Base-by-base conservation (phyloP, 2,113 vertebrate genomes). In the Pterocles gutturalis region DNA sequence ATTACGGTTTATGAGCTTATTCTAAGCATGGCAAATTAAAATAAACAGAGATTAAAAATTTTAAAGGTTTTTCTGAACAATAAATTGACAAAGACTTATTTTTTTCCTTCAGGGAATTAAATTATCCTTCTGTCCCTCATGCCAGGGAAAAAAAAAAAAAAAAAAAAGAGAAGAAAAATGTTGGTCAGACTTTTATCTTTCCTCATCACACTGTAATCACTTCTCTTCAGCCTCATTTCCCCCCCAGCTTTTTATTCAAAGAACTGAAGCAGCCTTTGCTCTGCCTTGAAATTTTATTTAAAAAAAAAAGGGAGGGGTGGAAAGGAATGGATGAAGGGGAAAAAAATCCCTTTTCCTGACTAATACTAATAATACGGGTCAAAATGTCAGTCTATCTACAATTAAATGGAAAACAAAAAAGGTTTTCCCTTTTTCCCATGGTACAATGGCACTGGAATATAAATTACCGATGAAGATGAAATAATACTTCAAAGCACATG, bases 401-500 rank as follows among this genome's bases (percentile, higher is more conserved):
- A 98, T 98, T 97, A 98, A 97, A 98, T 92, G 87, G 96, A 97
- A 98, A 98, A 98, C 97, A 98, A 98, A 98, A 98, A 96, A 92
- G 66, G 94, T 92, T 94, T 92, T 96, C 95, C 94, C 91, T 96
- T 97, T 97, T 97, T 95, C 97, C 96, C 97, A 96, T 92, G 93
- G 92, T 93, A 98, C 98, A 98, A 98, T 98, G 97, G 97, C 66
- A 3, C 88, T 95, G 93, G 98, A 97, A 98, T 98, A 98, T 98
- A 98, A 98, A 98, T 98, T 98, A 98, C 98, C 51, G 2, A 89
- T 33, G 93, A 97, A 98, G 98, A 98, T 98, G 97, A 98, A 98
- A 98, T 98, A 98, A 98, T 97, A 97, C 97, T 98, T 98, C 98
- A 98, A 98, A 99, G 98, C 98, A 93, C 51, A 73, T 9, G n/a